Evolutionary conservation across 2,797 vertebrate species (phyloP).

Genomic region (Hyperoplus immaculatus): DNA sequence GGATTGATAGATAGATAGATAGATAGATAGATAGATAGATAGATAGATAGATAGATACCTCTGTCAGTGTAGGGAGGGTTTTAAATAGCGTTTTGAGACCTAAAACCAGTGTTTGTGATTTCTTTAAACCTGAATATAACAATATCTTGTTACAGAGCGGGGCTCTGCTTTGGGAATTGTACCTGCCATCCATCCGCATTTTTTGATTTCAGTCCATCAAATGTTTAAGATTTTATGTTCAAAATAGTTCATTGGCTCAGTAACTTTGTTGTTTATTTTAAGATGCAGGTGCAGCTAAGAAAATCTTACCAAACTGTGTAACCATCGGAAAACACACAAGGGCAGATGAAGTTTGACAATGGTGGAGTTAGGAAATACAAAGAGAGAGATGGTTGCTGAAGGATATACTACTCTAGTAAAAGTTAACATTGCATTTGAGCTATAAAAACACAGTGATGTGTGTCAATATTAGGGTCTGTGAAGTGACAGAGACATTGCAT

Average conservation of each 20-base stretch:
- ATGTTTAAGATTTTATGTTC: background rate
- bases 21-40: no score
- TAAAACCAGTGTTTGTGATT: background rate
- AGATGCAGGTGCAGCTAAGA: background rate
- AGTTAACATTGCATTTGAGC: background rate
- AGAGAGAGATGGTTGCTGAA: background rate
- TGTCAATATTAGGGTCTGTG: background rate
- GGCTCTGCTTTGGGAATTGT: background rate
- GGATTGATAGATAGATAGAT: no score
- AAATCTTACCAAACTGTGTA: background rate
- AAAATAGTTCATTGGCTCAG: background rate
- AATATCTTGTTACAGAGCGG: no score
- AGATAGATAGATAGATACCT: no score
- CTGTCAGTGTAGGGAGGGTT: background rate
- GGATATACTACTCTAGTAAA: background rate
- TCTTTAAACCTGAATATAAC: background rate
- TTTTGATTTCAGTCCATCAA: background rate
- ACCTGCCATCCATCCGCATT: no score
- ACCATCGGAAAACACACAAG: background rate
- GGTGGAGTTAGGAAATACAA: conserved; percentile 42
- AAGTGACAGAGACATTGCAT: background rate
- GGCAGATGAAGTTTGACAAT: conserved; percentile 22
- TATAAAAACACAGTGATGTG: background rate
- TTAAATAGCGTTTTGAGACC: background rate
- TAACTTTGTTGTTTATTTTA: background rate